A percentile compares a stretch with the other conserved stretches of the same genome.
phyloP scores from a whole-genome alignment of 2,113 vertebrate species.

The Trichechus manatus region DNA sequence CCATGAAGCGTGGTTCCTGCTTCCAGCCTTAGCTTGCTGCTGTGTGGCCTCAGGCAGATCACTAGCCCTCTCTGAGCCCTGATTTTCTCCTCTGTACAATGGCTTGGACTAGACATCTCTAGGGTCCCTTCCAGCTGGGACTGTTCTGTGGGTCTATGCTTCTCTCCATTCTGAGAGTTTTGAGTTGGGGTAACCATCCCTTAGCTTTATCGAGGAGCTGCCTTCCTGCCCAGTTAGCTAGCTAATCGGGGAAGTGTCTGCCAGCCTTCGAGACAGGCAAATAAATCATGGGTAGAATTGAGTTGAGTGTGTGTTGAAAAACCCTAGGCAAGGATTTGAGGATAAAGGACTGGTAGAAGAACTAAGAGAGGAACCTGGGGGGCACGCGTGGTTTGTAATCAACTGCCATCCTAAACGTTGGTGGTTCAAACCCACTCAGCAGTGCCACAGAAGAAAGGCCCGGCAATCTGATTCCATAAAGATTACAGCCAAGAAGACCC shows the following conservation, averaged over 20 bases:
- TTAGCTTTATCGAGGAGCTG: background rate
- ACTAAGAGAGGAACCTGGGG: background rate
- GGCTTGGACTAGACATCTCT: background rate
- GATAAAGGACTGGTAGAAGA: background rate
- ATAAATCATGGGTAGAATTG: background rate
- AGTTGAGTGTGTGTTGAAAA: background rate
- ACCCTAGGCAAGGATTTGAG: background rate
- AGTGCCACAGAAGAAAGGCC: background rate
- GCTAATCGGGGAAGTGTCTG: background rate
- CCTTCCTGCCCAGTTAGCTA: background rate
- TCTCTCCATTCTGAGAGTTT: background rate
- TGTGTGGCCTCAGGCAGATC: background rate
- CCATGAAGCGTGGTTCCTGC: background rate
- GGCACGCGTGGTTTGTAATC: too few relatives aligned
- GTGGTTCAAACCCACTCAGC: background rate
- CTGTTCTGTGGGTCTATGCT: background rate
- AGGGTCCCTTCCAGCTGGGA: background rate
- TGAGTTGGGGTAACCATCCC: background rate
- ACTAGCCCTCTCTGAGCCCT: conserved; percentile 14
- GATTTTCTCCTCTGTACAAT: background rate
- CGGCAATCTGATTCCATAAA: background rate
- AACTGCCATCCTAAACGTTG: too few relatives aligned
- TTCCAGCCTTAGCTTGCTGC: background rate
- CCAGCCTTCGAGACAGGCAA: background rate
- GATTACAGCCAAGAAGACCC: background rate